Percentiles rank a stretch among this genome's conserved stretches.
Conservation (phyloP, 2,797 vertebrate species). For the Ctenopoma multispine region DNA sequence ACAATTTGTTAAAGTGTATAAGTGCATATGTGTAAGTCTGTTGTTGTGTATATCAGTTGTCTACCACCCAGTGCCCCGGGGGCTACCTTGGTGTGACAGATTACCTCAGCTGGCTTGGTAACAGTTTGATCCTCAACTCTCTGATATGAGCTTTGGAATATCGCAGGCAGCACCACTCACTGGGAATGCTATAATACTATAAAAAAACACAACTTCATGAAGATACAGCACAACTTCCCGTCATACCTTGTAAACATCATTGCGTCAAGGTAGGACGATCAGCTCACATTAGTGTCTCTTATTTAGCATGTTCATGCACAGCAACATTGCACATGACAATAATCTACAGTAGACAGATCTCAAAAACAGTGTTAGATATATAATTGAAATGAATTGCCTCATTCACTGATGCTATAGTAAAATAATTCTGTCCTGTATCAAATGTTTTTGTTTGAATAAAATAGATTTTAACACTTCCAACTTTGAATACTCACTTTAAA, state of each 20-base stretch:
- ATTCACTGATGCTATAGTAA: not conserved
- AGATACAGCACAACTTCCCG: conserved; percentile 33
- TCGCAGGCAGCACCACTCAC: conserved; percentile 49
- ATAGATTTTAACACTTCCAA: conserved; percentile 3
- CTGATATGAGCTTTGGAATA: conserved; percentile 69
- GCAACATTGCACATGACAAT: not conserved
- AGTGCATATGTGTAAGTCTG: not conserved
- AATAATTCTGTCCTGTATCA: not conserved
- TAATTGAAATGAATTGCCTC: not conserved
- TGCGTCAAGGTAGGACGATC: conserved; percentile 15
- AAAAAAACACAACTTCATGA: conserved; percentile 26
- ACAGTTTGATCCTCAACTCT: conserved; percentile 68
- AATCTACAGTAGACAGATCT: conserved; percentile 12
- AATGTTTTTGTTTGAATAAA: not conserved
- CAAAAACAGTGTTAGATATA: conserved; percentile 2
- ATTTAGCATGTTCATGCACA: too few species aligned
- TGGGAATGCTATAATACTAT: conserved; percentile 39
- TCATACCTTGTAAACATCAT: conserved; percentile 20
- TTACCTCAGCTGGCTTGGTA: conserved; percentile 61
- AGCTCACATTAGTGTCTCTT: too few species aligned
- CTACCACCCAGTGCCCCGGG: conserved; percentile 44
- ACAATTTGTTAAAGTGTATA: not conserved
- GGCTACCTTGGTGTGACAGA: conserved; percentile 63
- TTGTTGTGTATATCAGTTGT: conserved; percentile 44
- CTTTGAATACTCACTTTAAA: too few species aligned